Percentiles rank a stretch among this genome's conserved stretches.
Evolutionary conservation across 2,888 invertebrate genomes (phyloP).

Genomic region (Ceriagrion tenellum): DNA sequence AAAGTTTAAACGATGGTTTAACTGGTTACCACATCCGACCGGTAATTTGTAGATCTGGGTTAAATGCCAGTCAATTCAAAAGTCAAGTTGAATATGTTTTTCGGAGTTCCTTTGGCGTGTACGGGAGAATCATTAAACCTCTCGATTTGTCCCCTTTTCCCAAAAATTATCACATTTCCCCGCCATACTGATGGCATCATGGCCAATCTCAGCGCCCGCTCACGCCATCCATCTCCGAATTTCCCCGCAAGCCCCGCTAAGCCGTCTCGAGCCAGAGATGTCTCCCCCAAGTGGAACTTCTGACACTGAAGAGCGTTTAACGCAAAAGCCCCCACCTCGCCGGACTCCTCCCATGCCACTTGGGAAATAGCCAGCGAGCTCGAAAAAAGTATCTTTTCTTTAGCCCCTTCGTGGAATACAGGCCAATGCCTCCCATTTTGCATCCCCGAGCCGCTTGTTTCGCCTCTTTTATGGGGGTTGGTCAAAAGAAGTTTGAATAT

Average conservation of each 20-base stretch:
- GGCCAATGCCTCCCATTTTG: background rate
- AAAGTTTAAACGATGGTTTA: no score
- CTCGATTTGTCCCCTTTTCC: no score
- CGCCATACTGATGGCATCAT: background rate
- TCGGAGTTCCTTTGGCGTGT: no score
- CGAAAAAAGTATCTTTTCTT: background rate
- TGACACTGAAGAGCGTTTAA: constrained; percentile 3
- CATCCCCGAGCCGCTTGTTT: background rate
- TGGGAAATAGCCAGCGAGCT: background rate
- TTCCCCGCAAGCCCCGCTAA: background rate
- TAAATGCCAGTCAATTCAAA: no score
- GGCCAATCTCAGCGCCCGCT: background rate
- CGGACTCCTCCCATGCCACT: background rate
- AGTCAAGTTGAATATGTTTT: no score
- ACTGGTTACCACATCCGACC: no score
- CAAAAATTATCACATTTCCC: no score
- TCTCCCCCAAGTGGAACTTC: background rate
- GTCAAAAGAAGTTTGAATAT: background rate
- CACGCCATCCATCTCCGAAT: background rate
- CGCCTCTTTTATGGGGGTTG: background rate
- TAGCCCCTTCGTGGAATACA: background rate
- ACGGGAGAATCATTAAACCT: no score
- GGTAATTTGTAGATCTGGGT: no score
- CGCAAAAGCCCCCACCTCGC: background rate
- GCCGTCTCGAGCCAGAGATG: background rate